phyloP scores from a whole-genome alignment of 2,113 vertebrate genomes.

The Antechinus flavipes region DNA sequence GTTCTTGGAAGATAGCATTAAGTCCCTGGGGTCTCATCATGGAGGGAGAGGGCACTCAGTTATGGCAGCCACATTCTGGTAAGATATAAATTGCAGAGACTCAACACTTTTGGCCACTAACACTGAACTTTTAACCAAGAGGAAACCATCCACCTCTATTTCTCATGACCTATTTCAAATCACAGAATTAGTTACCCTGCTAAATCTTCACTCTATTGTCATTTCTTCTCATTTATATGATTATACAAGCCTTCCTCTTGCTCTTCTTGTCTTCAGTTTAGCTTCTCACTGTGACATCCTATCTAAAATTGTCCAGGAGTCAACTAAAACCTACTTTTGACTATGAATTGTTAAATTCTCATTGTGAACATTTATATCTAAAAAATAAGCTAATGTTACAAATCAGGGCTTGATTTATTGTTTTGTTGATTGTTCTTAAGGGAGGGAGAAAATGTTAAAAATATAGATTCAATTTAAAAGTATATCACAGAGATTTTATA shows the following conservation, averaged over 20 bases:
- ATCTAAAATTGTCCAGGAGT: neutral
- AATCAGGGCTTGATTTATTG: no score
- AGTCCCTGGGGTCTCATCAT: neutral
- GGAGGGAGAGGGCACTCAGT: neutral
- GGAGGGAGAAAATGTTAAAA: no score
- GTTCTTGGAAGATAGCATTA: conserved; percentile 35
- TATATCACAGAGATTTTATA: no score
- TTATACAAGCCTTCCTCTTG: neutral
- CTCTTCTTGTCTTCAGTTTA: neutral
- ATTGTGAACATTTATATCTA: neutral
- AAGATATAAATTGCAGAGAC: neutral
- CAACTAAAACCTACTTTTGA: neutral
- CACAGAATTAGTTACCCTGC: neutral
- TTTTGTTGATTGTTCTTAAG: no score
- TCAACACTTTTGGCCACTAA: conserved; percentile 5
- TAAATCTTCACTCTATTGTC: neutral
- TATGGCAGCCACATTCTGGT: neutral
- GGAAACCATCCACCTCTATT: neutral
- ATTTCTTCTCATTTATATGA: neutral
- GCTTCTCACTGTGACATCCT: neutral
- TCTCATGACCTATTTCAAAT: neutral
- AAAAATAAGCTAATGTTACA: neutral
- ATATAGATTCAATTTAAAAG: no score
- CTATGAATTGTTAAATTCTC: neutral
- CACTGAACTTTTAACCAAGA: conserved; percentile 22